phyloP scores from a whole-genome alignment of 1,140 invertebrate genomes.

The Drosophila leontia region DNA sequence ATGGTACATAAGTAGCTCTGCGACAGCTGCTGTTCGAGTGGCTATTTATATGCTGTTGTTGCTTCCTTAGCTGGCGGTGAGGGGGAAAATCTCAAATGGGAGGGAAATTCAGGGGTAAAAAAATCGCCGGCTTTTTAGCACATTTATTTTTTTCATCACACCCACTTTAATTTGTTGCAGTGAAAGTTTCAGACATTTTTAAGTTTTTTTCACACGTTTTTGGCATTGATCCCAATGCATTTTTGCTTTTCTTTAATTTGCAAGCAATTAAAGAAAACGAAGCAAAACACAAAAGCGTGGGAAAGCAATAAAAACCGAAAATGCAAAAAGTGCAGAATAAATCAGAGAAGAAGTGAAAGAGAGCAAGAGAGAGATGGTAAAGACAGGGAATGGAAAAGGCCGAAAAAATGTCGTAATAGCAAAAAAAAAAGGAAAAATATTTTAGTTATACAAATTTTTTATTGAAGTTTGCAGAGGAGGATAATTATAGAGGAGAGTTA shows the following conservation, averaged over 20 bases:
- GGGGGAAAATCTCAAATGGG: constrained; percentile 8
- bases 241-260: constrained; percentile 48
- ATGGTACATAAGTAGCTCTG: constrained; percentile 6
- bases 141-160: not conserved
- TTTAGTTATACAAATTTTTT: not conserved
- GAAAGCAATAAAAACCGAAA: constrained; percentile 51
- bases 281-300: constrained; percentile 59
- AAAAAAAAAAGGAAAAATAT: constrained; percentile 32
- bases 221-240: constrained; percentile 72
- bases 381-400: constrained; percentile 40
- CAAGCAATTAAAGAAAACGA: constrained; percentile 55
- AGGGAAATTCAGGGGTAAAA: constrained; percentile 1
- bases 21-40: constrained; percentile 25
- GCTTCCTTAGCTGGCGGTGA: constrained; percentile 34
- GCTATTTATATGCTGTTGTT: constrained; percentile 29
- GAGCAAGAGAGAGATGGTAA: not conserved
- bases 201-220: constrained; percentile 58
- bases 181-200: constrained; percentile 69
- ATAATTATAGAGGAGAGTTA: not conserved
- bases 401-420: constrained; percentile 74
- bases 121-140: constrained; percentile 48
- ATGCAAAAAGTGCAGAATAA: constrained; percentile 50
- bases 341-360: constrained; percentile 20
- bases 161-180: constrained; percentile 43
- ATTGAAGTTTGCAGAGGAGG: not conserved